A percentile compares a stretch with the other conserved stretches of the same genome.
These are phyloP conservation scores for Aegotheles bennettii DNA, from an alignment of 2,113 vertebrate genomes.

Conservation along the genomic window DNA sequence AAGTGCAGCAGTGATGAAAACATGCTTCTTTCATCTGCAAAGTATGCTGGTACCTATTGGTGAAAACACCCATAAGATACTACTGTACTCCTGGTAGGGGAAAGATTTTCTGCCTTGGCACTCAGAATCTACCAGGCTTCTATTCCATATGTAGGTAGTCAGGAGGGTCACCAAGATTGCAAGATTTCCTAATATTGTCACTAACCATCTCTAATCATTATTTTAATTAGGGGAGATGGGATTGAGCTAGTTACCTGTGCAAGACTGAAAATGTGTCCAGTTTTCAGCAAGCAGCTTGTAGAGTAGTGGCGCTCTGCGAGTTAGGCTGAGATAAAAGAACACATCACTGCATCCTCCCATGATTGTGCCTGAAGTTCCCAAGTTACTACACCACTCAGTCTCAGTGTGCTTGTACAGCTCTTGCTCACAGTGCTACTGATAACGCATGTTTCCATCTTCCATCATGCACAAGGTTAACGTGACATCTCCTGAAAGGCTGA, in stretches of 20 bases:
- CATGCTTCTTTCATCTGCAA: neutral
- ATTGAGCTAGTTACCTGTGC: neutral
- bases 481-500: neutral
- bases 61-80: neutral
- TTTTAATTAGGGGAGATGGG: neutral
- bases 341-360: neutral
- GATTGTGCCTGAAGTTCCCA: neutral
- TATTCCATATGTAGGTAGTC: too few species aligned
- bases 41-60: rapidly evolving
- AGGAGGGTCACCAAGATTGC: neutral
- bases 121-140: neutral
- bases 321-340: neutral
- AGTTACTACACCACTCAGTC: neutral
- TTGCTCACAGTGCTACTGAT: neutral
- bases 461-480: neutral
- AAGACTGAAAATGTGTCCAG: neutral
- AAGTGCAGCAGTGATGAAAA: neutral
- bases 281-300: neutral
- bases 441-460: neutral
- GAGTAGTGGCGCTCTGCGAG: neutral
- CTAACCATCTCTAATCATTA: neutral
- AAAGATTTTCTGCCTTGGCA: neutral
- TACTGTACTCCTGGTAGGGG: neutral
- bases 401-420: too few species aligned
- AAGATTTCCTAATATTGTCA: neutral